A percentile compares a stretch with the other conserved stretches of the same genome.
phyloP scores from a whole-genome alignment of 1,140 invertebrate species.

The Lasioglossum baleicum region DNA sequence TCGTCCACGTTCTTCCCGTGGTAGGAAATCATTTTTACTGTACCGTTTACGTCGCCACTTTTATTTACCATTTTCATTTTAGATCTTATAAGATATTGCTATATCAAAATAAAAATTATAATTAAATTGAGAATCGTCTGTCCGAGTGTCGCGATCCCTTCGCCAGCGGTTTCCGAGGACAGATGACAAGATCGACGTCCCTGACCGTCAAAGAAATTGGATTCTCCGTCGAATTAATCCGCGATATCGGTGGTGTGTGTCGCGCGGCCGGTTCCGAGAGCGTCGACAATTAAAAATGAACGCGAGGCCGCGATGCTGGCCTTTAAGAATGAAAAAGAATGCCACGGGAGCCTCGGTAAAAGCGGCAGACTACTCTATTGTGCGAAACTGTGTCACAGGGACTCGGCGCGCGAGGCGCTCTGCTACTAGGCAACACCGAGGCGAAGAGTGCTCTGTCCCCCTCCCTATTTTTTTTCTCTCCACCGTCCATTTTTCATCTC shows the following conservation, averaged over 20 bases:
- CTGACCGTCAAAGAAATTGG: too few relatives aligned
- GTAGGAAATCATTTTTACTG: too few relatives aligned
- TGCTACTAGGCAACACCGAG: background rate
- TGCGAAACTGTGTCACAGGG: conserved; percentile 51
- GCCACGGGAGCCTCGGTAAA: conserved; percentile 7
- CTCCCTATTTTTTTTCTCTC: background rate
- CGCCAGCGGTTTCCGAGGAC: too few relatives aligned
- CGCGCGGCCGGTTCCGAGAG: background rate
- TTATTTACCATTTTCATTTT: too few relatives aligned
- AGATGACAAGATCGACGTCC: too few relatives aligned
- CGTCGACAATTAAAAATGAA: conserved; percentile 42
- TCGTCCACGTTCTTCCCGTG: too few relatives aligned
- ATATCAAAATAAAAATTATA: too few relatives aligned
- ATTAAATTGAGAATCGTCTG: too few relatives aligned
- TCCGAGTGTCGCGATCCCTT: too few relatives aligned
- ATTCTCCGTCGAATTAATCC: background rate
- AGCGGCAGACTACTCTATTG: conserved; percentile 45
- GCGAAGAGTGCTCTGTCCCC: conserved; percentile 7
- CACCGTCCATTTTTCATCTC: conserved; percentile 40
- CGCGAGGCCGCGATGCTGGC: background rate
- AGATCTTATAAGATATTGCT: too few relatives aligned
- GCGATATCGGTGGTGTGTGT: background rate
- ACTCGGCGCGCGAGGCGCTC: conserved; percentile 6
- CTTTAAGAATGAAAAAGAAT: conserved; percentile 40
- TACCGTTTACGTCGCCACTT: too few relatives aligned